Evolutionary conservation across 2,888 invertebrate genomes (phyloP).

Genomic region (Mystacides longicornis): DNA sequence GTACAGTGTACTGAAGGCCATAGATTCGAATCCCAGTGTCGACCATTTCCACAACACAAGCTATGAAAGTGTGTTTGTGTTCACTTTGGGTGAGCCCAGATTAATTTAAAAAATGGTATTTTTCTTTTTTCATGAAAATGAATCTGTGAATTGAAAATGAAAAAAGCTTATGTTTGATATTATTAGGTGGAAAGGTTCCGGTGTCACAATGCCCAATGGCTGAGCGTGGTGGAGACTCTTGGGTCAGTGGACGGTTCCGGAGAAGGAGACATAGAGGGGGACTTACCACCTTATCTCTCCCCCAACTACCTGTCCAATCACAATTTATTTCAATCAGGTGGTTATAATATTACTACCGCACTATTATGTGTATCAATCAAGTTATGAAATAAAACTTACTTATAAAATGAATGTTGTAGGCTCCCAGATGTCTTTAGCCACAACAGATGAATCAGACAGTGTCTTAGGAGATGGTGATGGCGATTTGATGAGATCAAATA

Average conservation of each 20-base stretch:
- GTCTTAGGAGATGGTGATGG: constrained; percentile 32
- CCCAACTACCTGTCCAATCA: constrained; percentile 59
- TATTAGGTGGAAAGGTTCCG: constrained; percentile 79
- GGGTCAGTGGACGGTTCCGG: constrained; percentile 49
- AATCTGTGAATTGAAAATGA: too few species aligned
- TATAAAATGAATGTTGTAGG: constrained; percentile 34
- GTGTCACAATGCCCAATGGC: constrained; percentile 98
- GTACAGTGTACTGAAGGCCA: too few species aligned
- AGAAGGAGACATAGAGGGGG: constrained; percentile 52
- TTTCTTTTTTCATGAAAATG: too few species aligned
- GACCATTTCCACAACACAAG: too few species aligned
- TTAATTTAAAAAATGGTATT: too few species aligned
- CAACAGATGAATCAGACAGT: constrained; percentile 43
- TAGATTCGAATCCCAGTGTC: too few species aligned
- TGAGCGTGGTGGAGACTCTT: constrained; percentile 86
- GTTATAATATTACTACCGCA: constrained; percentile 9
- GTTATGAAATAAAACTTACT: not conserved
- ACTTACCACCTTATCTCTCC: constrained; percentile 67
- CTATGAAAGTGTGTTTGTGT: too few species aligned
- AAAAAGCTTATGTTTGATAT: too few species aligned
- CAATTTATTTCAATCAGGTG: constrained; percentile 43
- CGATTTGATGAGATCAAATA: constrained; percentile 13
- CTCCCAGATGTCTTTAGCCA: constrained; percentile 47
- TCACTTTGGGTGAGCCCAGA: too few species aligned
- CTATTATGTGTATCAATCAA: constrained; percentile 1